Evolutionary conservation across 2,113 vertebrate species (phyloP).

Genomic region (Sturnira hondurensis): DNA sequence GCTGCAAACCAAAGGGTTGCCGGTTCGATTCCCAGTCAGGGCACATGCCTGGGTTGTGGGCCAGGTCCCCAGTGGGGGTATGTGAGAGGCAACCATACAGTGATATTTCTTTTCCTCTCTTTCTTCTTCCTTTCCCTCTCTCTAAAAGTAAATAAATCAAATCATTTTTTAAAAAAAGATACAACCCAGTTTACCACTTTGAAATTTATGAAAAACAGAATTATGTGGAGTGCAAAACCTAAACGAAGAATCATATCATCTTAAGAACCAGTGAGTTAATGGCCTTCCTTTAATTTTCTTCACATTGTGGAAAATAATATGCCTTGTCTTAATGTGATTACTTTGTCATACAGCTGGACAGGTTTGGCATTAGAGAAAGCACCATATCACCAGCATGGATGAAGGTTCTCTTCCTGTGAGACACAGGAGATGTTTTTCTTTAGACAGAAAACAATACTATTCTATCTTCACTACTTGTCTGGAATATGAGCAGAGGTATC

Average conservation of each 20-base stretch:
- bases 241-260: not conserved
- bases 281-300: not conserved
- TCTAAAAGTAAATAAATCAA: too few species aligned
- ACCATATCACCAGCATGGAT: not conserved
- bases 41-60: too few species aligned
- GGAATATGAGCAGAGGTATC: not conserved
- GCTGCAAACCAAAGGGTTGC: too few species aligned
- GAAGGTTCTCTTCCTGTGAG: slow-evolving; percentile 43
- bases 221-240: not conserved
- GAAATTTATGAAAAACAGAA: not conserved
- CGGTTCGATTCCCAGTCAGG: too few species aligned
- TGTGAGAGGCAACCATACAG: too few species aligned
- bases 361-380: not conserved
- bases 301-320: not conserved
- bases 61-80: too few species aligned
- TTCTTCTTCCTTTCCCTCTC: too few species aligned
- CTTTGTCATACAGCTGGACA: slow-evolving; percentile 3
- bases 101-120: too few species aligned
- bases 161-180: too few species aligned
- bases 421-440: not conserved
- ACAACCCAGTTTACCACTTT: not conserved
- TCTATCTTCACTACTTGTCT: slow-evolving; percentile 13
- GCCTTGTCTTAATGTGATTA: slow-evolving; percentile 24
- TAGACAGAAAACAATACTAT: slow-evolving; percentile 7
- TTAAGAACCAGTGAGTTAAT: not conserved